These are phyloP conservation scores for Serrognathus titanus DNA, from an alignment of 2,888 invertebrate species.

Conservation along the genomic window DNA sequence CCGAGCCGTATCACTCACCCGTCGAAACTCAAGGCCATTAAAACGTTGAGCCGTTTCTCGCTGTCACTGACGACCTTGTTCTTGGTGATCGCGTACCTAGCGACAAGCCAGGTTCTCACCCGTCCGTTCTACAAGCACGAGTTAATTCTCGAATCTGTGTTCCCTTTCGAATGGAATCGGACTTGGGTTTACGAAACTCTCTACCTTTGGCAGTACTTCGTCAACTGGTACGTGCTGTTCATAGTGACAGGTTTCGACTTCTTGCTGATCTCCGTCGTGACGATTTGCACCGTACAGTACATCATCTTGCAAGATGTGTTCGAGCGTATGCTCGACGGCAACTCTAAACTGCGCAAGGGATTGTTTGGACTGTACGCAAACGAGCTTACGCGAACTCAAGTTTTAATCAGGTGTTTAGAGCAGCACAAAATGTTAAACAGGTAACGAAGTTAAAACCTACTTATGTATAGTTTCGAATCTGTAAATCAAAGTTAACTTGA, in stretches of 20 bases:
- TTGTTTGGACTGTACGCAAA: not conserved
- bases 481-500: no score
- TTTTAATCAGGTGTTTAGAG: conserved; percentile 4
- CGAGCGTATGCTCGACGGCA: not conserved
- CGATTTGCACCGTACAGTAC: conserved; percentile 19
- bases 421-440: conserved; percentile 7
- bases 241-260: conserved; percentile 22
- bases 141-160: not conserved
- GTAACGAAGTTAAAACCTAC: not conserved
- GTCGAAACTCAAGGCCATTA: not conserved
- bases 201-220: conserved; percentile 18
- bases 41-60: not conserved
- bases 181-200: conserved; percentile 20
- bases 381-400: not conserved
- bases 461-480: no score
- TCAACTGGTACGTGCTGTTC: conserved; percentile 15
- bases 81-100: not conserved
- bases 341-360: not conserved
- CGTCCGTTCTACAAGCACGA: not conserved
- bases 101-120: not conserved
- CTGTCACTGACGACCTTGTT: not conserved
- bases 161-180: conserved; percentile 16
- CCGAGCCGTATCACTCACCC: not conserved
- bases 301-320: conserved; percentile 17
- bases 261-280: conserved; percentile 19